Conservation (phyloP, 2,113 vertebrate species). For the Procavia capensis region DNA sequence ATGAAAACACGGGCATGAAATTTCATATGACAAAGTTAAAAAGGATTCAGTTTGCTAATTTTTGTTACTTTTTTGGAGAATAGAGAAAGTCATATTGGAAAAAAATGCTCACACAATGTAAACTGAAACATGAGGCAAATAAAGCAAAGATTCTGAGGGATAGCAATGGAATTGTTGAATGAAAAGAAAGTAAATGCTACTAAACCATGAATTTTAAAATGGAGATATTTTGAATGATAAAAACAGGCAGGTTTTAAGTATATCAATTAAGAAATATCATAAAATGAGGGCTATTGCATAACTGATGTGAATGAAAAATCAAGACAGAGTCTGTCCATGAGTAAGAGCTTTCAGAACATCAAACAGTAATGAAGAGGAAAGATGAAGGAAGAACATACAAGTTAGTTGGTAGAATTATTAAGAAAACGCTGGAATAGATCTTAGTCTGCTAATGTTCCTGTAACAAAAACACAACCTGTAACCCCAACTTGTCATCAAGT, state of each 20-base stretch:
- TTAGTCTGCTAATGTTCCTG: too few relatives aligned
- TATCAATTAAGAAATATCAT: neutral
- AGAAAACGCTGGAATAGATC: neutral
- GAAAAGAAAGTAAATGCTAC: neutral
- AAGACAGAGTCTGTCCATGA: neutral
- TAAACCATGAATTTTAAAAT: neutral
- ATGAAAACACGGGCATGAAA: neutral
- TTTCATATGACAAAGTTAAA: neutral
- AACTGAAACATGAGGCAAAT: neutral
- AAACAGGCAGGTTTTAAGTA: neutral
- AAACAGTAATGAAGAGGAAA: neutral
- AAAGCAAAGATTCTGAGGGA: neutral
- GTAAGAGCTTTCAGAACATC: neutral
- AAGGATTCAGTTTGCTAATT: neutral
- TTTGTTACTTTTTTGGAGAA: neutral
- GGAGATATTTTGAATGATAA: neutral
- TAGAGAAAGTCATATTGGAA: neutral
- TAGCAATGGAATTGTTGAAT: neutral
- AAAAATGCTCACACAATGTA: neutral
- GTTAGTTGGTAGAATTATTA: neutral
- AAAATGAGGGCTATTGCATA: neutral
- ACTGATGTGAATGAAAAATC: neutral
- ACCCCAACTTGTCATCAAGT: too few relatives aligned
- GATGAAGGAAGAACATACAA: neutral
- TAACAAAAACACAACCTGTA: too few relatives aligned